Evolutionary conservation across 2,797 vertebrate genomes (phyloP), one percentile per base, ranked within the genome.

Genomic region (Chrysolophus pictus): DNA sequence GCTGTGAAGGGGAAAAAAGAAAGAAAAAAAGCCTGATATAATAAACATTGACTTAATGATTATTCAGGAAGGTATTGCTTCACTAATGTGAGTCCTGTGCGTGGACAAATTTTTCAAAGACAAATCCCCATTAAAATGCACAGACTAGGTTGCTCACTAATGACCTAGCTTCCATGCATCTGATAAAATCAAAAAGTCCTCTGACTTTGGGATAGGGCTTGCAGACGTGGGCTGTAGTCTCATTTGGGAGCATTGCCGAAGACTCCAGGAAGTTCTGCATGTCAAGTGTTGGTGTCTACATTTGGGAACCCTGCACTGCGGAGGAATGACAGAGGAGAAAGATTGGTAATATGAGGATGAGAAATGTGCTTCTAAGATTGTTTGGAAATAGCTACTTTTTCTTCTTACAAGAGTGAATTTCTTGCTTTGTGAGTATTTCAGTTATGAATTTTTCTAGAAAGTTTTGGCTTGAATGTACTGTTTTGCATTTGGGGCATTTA

Each of bases 31-130:
- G 17, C 6, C 67, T 93, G 88, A 65, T 96, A 63, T 68, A 94
- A 92, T 93, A 93, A 95, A 88, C 95, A 94, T 90, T 1, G 0
- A 56, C 91, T 81, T 0, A 1, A 67, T 96, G 87, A 33, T 84
- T 96, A 96, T 96, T 96, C 96, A 93, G 64, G 80, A 91, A 55
- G 15, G 14, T 73, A 93, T 96, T 96, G 91, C 95, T 85, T 92
- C 94, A 93, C 39, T 70, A 8, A 67, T 83, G 47, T 2, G 6
- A 89, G 82, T 58, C 73, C 85, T 85, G 49, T 0, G 6, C 91
- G 92, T 63, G 8, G 8, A 72, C 1, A 1, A 42, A 6, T 53
- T 53, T 93, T 91, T 93, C 82, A 78, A 70, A 92, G 85, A 33
- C 56, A 81, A 56, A 58, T 84, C 35, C 9, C 51, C 64, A 96